A percentile compares a stretch with the other conserved stretches of the same genome.
These are phyloP conservation scores for Pseudeuparius sepicola DNA, from an alignment of 2,888 invertebrate species.

Conservation along the genomic window DNA sequence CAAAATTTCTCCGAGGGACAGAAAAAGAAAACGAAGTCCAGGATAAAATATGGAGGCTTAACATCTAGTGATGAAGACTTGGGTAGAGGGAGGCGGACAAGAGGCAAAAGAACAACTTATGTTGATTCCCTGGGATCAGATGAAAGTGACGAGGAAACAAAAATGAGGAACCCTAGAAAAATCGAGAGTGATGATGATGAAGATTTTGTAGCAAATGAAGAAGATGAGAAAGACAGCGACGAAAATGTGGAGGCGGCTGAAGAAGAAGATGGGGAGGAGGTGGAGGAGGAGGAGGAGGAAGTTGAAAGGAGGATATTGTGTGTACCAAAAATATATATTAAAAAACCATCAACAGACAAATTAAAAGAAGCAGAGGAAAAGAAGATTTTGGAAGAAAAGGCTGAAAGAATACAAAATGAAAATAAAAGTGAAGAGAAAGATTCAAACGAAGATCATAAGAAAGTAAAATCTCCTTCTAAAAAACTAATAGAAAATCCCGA, in stretches of 20 bases:
- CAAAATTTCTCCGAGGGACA: constrained; percentile 39
- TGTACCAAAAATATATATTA: constrained; percentile 28
- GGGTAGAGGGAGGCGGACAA: constrained; percentile 51
- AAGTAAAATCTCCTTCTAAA: background rate
- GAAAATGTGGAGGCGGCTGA: constrained; percentile 20
- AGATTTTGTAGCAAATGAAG: constrained; percentile 42
- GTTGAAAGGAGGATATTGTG: constrained; percentile 19
- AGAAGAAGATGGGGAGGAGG: constrained; percentile 22
- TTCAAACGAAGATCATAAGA: background rate
- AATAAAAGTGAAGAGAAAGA: constrained; percentile 3
- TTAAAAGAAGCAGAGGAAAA: background rate
- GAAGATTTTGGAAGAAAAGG: constrained; percentile 5
- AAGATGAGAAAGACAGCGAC: constrained; percentile 21
- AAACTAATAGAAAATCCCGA: constrained; percentile 6
- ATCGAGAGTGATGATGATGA: constrained; percentile 41
- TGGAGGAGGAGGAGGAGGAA: constrained; percentile 26
- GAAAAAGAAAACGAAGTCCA: constrained; percentile 32
- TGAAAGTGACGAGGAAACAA: constrained; percentile 48
- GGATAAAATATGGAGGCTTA: constrained; percentile 48
- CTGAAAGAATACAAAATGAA: constrained; percentile 3
- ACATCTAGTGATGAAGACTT: constrained; percentile 43
- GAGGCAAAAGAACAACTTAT: constrained; percentile 67
- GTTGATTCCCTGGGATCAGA: constrained; percentile 67
- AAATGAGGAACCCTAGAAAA: constrained; percentile 18
- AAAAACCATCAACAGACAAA: constrained; percentile 21